Evolutionary conservation across 2,888 invertebrate genomes (phyloP).

Genomic region (Eupeodes luniger): DNA sequence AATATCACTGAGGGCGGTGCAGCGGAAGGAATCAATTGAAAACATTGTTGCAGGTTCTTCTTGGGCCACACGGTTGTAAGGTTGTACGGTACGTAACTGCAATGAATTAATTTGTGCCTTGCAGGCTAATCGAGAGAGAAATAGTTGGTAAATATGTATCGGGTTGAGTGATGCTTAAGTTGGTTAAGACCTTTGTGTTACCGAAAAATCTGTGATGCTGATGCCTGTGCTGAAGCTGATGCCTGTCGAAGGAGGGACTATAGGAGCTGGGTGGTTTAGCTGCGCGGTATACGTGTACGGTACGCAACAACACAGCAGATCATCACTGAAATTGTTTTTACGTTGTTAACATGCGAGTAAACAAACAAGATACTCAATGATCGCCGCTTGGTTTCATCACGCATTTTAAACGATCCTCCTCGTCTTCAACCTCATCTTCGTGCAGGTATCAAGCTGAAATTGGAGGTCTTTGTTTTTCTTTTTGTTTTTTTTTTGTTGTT

Average conservation of each 20-base stretch:
- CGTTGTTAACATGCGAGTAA: constrained; percentile 71
- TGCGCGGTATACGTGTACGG: neutral
- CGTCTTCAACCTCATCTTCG: neutral
- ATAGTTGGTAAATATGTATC: constrained; percentile 19
- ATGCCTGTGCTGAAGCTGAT: too few species aligned
- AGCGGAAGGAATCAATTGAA: constrained; percentile 64
- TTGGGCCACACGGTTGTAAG: constrained; percentile 6
- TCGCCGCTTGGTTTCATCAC: constrained; percentile 68
- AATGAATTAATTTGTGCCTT: constrained; percentile 64
- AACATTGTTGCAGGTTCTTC: constrained; percentile 53
- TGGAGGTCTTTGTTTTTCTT: constrained; percentile 5
- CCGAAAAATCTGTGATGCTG: constrained; percentile 34
- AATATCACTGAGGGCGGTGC: constrained; percentile 1
- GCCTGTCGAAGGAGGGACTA: neutral
- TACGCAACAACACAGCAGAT: constrained; percentile 42
- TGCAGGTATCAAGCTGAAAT: constrained; percentile 1
- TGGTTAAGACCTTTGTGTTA: constrained; percentile 40
- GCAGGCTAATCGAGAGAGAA: constrained; percentile 55
- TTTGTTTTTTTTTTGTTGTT: neutral
- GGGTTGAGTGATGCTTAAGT: constrained; percentile 15
- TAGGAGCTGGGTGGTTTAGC: neutral
- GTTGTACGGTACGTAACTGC: constrained; percentile 11
- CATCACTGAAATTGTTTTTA: constrained; percentile 68
- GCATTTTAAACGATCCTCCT: constrained; percentile 67
- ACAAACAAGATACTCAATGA: constrained; percentile 69